A percentile compares a stretch with the other conserved stretches of the same genome.
These are phyloP conservation scores for Pogonus chalceus DNA, from an alignment of 1,140 invertebrate species.

Conservation along the genomic window DNA sequence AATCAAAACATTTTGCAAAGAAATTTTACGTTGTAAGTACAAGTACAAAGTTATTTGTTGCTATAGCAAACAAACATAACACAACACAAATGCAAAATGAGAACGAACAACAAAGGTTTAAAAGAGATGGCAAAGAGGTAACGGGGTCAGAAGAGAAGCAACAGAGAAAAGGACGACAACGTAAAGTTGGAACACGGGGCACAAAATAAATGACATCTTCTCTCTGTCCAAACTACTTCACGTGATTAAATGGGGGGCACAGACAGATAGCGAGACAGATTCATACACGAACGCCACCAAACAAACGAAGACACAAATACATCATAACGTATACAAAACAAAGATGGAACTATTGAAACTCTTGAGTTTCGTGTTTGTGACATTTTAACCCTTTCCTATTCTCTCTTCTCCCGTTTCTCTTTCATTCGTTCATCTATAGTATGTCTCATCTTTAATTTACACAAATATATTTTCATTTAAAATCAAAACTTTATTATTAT, in stretches of 20 bases:
- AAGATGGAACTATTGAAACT: too few relatives aligned
- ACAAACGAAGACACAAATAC: too few relatives aligned
- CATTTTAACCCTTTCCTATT: neutral
- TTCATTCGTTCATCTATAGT: too few relatives aligned
- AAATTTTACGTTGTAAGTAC: too few relatives aligned
- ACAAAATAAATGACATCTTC: conserved; percentile 2
- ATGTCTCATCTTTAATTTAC: too few relatives aligned
- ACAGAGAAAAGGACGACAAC: neutral
- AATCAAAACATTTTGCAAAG: too few relatives aligned
- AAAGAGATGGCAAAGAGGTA: neutral
- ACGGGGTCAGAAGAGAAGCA: neutral
- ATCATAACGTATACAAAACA: too few relatives aligned
- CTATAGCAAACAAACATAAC: too few relatives aligned
- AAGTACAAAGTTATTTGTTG: too few relatives aligned
- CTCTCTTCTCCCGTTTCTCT: neutral
- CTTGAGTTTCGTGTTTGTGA: conserved; percentile 1
- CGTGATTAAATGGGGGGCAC: neutral
- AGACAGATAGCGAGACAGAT: neutral
- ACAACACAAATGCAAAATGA: neutral
- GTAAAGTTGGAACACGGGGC: neutral
- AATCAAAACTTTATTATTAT: too few relatives aligned
- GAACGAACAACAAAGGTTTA: neutral
- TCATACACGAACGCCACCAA: too few relatives aligned
- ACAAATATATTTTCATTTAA: too few relatives aligned
- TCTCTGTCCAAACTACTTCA: conserved; percentile 6